A percentile compares a stretch with the other conserved stretches of the same genome.
phyloP scores from a whole-genome alignment of 2,888 invertebrate species.

The Amblyteles armatorius region DNA sequence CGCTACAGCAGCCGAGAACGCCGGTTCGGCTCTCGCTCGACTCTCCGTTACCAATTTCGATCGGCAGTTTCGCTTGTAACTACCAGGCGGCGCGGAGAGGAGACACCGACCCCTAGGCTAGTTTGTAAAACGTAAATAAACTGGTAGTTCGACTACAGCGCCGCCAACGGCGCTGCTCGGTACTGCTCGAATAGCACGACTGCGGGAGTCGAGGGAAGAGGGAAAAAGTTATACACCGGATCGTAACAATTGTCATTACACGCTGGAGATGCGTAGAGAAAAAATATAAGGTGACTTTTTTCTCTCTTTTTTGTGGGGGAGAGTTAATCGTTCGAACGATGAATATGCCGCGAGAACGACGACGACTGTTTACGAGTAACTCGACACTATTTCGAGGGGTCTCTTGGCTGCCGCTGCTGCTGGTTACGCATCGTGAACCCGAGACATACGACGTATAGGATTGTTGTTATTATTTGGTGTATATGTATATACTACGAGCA shows the following conservation, averaged over 20 bases:
- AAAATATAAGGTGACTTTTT: neutral
- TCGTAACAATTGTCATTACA: conserved; percentile 33
- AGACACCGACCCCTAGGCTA: conserved; percentile 1
- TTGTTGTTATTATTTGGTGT: neutral
- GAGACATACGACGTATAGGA: conserved; percentile 54
- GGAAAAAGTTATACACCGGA: conserved; percentile 4
- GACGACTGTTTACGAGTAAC: conserved; percentile 66
- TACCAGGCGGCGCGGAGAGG: conserved; percentile 62
- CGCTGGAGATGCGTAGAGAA: neutral
- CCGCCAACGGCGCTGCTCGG: neutral
- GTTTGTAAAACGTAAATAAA: conserved; percentile 59
- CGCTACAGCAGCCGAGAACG: conserved; percentile 24
- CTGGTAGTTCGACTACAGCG: conserved; percentile 28
- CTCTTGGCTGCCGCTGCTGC: conserved; percentile 7
- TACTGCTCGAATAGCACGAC: neutral
- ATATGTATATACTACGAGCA: conserved; percentile 28
- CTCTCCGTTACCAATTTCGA: conserved; percentile 80
- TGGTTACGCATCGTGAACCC: conserved; percentile 60
- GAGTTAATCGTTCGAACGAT: conserved; percentile 59
- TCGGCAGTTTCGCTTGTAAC: conserved; percentile 80
- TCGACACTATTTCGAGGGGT: conserved; percentile 60
- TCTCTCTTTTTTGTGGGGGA: neutral
- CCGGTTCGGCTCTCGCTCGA: conserved; percentile 31
- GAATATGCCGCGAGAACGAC: conserved; percentile 51
- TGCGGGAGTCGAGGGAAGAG: neutral